Evolutionary conservation across 1,140 invertebrate species (phyloP), one percentile per base, ranked within the genome.

Genomic region (Plectus sambesii): DNA sequence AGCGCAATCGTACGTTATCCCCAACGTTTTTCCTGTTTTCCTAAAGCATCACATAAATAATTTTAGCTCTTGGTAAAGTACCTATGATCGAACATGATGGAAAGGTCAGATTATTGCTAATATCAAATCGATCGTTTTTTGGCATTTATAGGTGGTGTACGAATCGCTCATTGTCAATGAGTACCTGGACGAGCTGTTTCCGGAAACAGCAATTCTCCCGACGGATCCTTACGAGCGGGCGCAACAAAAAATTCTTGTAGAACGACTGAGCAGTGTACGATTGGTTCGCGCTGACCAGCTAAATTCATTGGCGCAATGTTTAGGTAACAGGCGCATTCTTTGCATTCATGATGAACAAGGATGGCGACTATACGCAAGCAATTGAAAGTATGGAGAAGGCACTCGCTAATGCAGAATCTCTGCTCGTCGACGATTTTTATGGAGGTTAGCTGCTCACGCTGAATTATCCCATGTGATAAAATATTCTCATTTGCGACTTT

Each of bases 161-260:
- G 72, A 73, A 51, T 73, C 71, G 15, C 48, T 54, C 8, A 60
- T 72, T 2, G 59, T 65, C 33, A 58, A 58, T 30, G 70, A 74
- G 29, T 75, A 71, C 42, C 49, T 75, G 8, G 73, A 75, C 49
- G 69, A 74, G 2, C 49, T 65, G 3, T 72, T 65, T 53, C 63
- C 67, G 2, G 52, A 66, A 0, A 48, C 56, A 17, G 58, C 52
- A 26, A 58, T 74, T 1, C 60, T 63, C 17, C 64, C 72, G 3
- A 49, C 38, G 20, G 72, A 74, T 42, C 66, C 72, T 1, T 73
- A 69, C 45, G 45, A 49, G 15, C 59, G 56, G 43, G 73, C 73
- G 2, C 58, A 59, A 27, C 70, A 74, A 20, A 66, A 67, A 35
- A 64, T 73, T 26, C 53, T 73, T 5, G 36, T 69, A 8, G 69